Percentiles rank a stretch among this genome's conserved stretches.
These are phyloP conservation scores for Melikaiella ostensackeni DNA, from an alignment of 2,888 invertebrate genomes.

Conservation along the genomic window DNA sequence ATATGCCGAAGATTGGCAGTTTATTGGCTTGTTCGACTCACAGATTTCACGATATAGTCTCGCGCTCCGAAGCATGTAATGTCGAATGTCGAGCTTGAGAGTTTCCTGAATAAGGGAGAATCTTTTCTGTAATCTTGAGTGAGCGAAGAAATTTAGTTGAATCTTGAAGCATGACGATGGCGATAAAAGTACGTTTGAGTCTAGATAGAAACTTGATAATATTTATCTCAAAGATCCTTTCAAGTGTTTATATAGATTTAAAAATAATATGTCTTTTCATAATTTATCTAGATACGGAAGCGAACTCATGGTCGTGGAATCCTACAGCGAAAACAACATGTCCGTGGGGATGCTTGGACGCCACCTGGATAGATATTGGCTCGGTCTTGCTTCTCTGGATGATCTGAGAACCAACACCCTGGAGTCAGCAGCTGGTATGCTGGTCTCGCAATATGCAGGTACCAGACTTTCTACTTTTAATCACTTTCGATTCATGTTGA, in stretches of 20 bases:
- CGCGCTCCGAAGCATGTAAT: conserved; percentile 9
- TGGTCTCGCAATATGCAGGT: conserved; percentile 95
- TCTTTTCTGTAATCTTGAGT: background rate
- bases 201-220: background rate
- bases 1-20: conserved; percentile 43
- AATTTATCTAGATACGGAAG: conserved; percentile 90
- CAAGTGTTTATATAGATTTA: background rate
- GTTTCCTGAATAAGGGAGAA: background rate
- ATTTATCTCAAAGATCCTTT: background rate
- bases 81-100: background rate
- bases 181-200: background rate
- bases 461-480: conserved; percentile 55
- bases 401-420: conserved; percentile 96
- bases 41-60: conserved; percentile 40
- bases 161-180: background rate
- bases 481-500: conserved; percentile 43
- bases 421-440: conserved; percentile 93
- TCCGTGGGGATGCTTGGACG: conserved; percentile 88
- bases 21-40: conserved; percentile 47
- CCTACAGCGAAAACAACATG: conserved; percentile 94
- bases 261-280: background rate
- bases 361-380: conserved; percentile 88
- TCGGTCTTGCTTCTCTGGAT: conserved; percentile 93
- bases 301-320: conserved; percentile 94
- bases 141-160: background rate